Evolutionary conservation across 2,113 vertebrate genomes (phyloP).

Genomic region (Fregata magnificens): DNA sequence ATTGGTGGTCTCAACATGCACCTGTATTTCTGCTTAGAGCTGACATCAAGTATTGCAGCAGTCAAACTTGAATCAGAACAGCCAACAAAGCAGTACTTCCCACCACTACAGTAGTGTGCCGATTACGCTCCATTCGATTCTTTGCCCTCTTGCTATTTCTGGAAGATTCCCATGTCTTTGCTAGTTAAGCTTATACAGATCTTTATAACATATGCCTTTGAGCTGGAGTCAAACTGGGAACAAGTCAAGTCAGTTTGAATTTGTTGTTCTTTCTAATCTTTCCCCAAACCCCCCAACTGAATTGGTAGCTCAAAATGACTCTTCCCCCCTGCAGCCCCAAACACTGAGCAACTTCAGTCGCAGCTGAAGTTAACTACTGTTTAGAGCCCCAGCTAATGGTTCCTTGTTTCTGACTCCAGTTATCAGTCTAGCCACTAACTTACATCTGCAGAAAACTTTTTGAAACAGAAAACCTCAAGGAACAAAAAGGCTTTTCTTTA

Average conservation of each 20-base stretch:
- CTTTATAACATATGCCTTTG: background rate
- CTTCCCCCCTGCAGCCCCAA: background rate
- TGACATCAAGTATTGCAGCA: background rate
- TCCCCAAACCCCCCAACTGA: background rate
- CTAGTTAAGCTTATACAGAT: background rate
- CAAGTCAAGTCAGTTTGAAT: background rate
- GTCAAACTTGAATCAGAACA: background rate
- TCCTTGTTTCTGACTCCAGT: background rate
- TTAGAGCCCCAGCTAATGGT: background rate
- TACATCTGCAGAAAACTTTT: background rate
- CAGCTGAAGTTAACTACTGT: background rate
- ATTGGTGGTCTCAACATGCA: background rate
- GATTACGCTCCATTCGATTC: background rate
- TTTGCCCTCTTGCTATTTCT: background rate
- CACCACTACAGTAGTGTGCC: rapidly evolving
- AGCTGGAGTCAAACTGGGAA: background rate
- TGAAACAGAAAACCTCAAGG: background rate
- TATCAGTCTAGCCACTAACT: background rate
- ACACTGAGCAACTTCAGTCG: background rate
- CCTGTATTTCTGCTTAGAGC: background rate
- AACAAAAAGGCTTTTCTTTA: background rate
- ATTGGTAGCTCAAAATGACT: background rate
- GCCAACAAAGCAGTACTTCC: background rate
- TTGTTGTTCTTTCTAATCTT: background rate
- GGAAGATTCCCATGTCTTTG: background rate